Evolutionary conservation across 2,113 vertebrate species (phyloP).

Genomic region (Aphyosemion australe): DNA sequence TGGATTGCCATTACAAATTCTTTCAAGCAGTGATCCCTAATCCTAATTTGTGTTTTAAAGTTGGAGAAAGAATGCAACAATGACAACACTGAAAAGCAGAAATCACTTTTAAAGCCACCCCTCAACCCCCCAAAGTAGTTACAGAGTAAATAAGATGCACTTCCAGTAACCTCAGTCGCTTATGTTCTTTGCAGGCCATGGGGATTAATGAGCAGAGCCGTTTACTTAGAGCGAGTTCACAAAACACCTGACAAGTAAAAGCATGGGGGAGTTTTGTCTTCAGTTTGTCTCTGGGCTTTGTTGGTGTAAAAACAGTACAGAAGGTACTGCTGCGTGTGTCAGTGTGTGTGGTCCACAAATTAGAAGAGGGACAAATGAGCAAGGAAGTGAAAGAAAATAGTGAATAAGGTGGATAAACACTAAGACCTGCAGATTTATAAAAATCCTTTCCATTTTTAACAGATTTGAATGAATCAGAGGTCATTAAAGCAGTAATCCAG

Average conservation of each 20-base stretch:
- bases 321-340: conserved; percentile 19
- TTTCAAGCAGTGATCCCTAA: not conserved
- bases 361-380: not conserved
- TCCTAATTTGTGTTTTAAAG: conserved; percentile 11
- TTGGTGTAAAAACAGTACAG: conserved; percentile 21
- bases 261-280: conserved; percentile 40
- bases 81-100: not conserved
- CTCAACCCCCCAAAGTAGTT: not conserved
- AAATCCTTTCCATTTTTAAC: no score
- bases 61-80: not conserved
- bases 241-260: conserved; percentile 64
- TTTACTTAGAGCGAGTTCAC: conserved; percentile 61
- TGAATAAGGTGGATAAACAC: conserved; percentile 4
- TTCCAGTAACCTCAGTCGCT: conserved; percentile 9
- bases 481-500: no score
- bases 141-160: conserved; percentile 11
- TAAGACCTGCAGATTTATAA: not conserved
- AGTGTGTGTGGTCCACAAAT: conserved; percentile 53
- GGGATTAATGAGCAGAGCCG: conserved; percentile 54
- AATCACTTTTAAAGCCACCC: conserved; percentile 4
- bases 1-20: not conserved
- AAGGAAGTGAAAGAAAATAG: conserved; percentile 5
- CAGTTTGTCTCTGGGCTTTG: conserved; percentile 55
- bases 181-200: conserved; percentile 26
- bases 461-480: no score